phyloP scores from a whole-genome alignment of 2,797 vertebrate species.

The Emys orbicularis region DNA sequence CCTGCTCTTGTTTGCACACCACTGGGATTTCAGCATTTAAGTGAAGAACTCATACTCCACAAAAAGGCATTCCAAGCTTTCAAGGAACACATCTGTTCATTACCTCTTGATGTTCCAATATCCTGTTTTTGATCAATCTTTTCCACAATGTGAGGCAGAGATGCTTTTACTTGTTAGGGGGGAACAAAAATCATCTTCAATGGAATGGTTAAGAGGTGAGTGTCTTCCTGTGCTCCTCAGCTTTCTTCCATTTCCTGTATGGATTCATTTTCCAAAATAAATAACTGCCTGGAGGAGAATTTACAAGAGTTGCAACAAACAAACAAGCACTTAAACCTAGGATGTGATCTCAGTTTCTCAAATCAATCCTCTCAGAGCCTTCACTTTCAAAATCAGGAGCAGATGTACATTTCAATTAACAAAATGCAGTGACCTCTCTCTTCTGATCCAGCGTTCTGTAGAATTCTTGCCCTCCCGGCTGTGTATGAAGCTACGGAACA shows the following conservation, averaged over 20 bases:
- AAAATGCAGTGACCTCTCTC: neutral
- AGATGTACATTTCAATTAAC: neutral
- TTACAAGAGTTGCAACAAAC: neutral
- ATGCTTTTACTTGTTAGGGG: slow-evolving; percentile 6
- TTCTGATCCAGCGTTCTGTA: too few relatives aligned
- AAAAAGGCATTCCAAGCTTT: slow-evolving; percentile 26
- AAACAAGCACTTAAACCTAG: neutral
- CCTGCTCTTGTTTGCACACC: neutral
- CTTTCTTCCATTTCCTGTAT: fast-evolving
- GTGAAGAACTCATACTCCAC: neutral
- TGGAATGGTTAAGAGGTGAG: neutral
- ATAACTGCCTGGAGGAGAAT: neutral
- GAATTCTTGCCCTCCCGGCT: fast-evolving
- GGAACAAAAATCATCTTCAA: neutral
- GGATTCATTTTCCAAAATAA: neutral
- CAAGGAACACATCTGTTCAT: slow-evolving; percentile 57
- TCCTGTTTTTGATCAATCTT: slow-evolving; percentile 24
- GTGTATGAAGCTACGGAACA: neutral
- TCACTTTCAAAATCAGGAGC: neutral
- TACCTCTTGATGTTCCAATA: slow-evolving; percentile 50
- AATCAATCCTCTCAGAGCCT: neutral
- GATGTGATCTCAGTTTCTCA: neutral
- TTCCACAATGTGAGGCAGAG: slow-evolving; percentile 16
- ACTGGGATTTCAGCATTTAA: neutral
- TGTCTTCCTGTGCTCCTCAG: neutral